Evolutionary conservation across 2,113 vertebrate genomes (phyloP), one percentile per base, ranked within the genome.

Genomic region (Lepidothrix coronata): DNA sequence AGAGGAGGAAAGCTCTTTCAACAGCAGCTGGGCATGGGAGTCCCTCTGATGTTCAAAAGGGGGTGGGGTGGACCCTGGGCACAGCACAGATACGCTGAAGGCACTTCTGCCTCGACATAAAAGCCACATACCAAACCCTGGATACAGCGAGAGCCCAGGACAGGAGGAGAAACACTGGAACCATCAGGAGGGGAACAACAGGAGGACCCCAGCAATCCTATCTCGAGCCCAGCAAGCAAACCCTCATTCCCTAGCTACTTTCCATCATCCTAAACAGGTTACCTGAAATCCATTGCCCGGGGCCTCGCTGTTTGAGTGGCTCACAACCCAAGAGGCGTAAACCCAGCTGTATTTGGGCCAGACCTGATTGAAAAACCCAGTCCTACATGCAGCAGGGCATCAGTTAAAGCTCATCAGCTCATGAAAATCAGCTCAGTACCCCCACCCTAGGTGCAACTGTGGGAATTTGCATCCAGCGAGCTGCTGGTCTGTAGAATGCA

Each of bases 341-440:
- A 43, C 6, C 5, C 16, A 71, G 31, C 23, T 33, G 41, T 35
- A 21, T 51, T 89, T 84, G 46, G 73, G 46, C n/a, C 84, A 89
- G 44, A 65, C 24, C 30, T 21, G 66, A 35, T 0, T 52, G 35
- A 55, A 94, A 81, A 3, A 5, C 25, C 12, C 31, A 21, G 24
- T 48, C 31, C 41, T 24, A 31, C 6, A 3, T 0, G 1, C 66
- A 70, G 79, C 22, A 49, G 27, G 33, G n/a, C 4, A 1, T 23
- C 61, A 46, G 3, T 24, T 84, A 52, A 87, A 87, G 28, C 15
- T 48, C n/a, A 48, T 52, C 31, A 62, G 22, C 49, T 58, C 70
- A 6, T 57, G 39, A 41, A 85, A 70, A 72, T 52, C 31, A 52
- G 22, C 61, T 72, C 44, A 67, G 33, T 3, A 0, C 31, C n/a